A percentile compares a stretch with the other conserved stretches of the same genome.
Evolutionary conservation across 2,113 vertebrate genomes (phyloP).

Genomic region (Scopus umbretta): DNA sequence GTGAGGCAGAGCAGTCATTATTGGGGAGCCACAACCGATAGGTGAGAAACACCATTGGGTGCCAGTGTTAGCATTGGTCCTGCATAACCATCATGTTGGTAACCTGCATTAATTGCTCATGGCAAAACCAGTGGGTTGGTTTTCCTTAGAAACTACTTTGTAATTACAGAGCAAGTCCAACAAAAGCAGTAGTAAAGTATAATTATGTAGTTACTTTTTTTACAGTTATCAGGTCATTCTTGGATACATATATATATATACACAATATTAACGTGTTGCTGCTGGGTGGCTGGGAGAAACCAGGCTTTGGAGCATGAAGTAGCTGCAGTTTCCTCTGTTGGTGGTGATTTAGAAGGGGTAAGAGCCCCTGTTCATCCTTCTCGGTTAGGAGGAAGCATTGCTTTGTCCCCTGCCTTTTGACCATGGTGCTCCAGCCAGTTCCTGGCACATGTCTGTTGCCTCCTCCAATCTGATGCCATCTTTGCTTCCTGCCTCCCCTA

Average conservation of each 20-base stretch:
- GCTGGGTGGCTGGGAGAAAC: background rate
- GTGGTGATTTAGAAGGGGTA: background rate
- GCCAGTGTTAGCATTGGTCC: slow-evolving; percentile 34
- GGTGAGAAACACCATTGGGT: slow-evolving; percentile 14
- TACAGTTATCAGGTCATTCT: slow-evolving; percentile 60
- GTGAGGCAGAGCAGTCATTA: slow-evolving; percentile 1
- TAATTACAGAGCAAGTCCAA: slow-evolving; percentile 59
- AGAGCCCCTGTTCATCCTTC: background rate
- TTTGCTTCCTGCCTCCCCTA: background rate
- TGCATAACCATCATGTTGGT: background rate
- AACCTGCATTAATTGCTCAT: slow-evolving; percentile 52
- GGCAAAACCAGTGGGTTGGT: slow-evolving; percentile 45
- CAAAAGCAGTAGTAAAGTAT: slow-evolving; percentile 54
- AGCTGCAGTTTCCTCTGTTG: background rate
- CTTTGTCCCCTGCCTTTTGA: background rate
- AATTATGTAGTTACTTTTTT: slow-evolving; percentile 60
- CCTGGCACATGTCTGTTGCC: background rate
- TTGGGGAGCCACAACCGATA: slow-evolving; percentile 39
- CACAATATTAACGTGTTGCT: slow-evolving; percentile 48
- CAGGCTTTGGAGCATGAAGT: background rate
- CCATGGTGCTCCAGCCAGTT: background rate
- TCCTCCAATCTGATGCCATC: background rate
- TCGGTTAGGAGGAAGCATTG: background rate
- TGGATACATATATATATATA: background rate
- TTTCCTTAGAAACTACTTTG: slow-evolving; percentile 64